Evolutionary conservation across 37 sponge, comb jelly and placozoan species (phyloP).

Genomic region (Beroe forskalii): DNA sequence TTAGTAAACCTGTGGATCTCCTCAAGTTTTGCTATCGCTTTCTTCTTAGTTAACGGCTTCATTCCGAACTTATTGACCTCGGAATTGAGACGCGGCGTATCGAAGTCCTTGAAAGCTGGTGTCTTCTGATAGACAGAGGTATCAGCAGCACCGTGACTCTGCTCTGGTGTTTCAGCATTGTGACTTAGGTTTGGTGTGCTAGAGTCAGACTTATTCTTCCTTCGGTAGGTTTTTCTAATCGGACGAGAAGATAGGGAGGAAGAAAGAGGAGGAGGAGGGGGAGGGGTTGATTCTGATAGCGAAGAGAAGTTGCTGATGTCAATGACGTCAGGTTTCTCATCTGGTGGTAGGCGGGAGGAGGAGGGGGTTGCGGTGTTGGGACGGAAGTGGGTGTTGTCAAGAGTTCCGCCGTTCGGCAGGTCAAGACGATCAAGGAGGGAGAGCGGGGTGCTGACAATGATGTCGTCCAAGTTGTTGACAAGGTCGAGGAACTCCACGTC

Average conservation of each 20-base stretch:
- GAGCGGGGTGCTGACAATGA: conserved; percentile 14
- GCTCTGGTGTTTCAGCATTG: neutral
- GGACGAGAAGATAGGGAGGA: neutral
- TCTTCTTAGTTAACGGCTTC: conserved; percentile 39
- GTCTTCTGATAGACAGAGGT: conserved; percentile 16
- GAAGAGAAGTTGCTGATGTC: neutral
- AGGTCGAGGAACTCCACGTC: conserved; percentile 28
- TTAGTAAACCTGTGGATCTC: conserved; percentile 62
- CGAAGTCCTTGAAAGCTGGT: neutral
- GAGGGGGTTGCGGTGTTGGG: neutral
- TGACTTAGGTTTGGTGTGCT: neutral
- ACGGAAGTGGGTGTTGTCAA: neutral
- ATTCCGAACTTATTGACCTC: conserved; percentile 28
- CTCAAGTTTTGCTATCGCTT: conserved; percentile 21
- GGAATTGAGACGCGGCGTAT: conserved; percentile 8
- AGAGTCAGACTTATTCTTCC: neutral
- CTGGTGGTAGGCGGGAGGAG: neutral
- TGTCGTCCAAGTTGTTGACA: neutral
- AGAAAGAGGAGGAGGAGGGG: neutral
- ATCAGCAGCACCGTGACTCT: neutral
- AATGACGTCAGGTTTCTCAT: neutral
- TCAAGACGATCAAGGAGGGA: conserved; percentile 1
- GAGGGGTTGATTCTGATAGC: neutral
- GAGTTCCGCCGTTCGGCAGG: neutral
- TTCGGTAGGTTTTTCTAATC: neutral